Evolutionary conservation across 2,113 vertebrate genomes (phyloP).

Genomic region (Anser brachyrhynchus): DNA sequence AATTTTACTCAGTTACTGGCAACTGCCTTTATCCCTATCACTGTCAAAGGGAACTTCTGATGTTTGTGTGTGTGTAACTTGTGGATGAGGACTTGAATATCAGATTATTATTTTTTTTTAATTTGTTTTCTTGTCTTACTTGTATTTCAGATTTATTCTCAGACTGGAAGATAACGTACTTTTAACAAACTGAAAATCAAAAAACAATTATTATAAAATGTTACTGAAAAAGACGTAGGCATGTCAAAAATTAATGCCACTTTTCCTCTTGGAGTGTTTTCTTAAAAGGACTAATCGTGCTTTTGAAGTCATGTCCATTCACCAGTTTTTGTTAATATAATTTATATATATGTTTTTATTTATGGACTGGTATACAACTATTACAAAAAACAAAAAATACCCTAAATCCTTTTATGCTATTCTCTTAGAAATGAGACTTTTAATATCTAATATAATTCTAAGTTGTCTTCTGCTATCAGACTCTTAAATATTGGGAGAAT

Average conservation of each 20-base stretch:
- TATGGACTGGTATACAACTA: background rate
- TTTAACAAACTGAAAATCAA: background rate
- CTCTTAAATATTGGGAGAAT: background rate
- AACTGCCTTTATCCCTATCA: background rate
- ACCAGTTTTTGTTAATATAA: background rate
- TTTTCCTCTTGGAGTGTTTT: background rate
- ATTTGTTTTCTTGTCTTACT: background rate
- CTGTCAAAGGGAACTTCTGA: background rate
- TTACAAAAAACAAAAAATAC: background rate
- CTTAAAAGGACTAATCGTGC: background rate
- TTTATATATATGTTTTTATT: background rate
- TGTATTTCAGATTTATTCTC: background rate
- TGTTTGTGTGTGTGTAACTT: fast-evolving
- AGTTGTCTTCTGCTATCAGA: background rate
- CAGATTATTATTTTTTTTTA: background rate
- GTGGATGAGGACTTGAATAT: background rate
- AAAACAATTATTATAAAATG: background rate
- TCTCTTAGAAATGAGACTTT: background rate
- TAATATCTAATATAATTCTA: background rate
- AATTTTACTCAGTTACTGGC: background rate
- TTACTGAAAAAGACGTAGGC: background rate
- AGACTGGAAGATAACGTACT: background rate
- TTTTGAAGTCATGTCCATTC: background rate
- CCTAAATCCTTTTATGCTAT: background rate
- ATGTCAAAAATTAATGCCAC: background rate